Evolutionary conservation across 2,888 invertebrate genomes (phyloP), one percentile per base, ranked within the genome.

Genomic region (Epistrophe grossulariae): DNA sequence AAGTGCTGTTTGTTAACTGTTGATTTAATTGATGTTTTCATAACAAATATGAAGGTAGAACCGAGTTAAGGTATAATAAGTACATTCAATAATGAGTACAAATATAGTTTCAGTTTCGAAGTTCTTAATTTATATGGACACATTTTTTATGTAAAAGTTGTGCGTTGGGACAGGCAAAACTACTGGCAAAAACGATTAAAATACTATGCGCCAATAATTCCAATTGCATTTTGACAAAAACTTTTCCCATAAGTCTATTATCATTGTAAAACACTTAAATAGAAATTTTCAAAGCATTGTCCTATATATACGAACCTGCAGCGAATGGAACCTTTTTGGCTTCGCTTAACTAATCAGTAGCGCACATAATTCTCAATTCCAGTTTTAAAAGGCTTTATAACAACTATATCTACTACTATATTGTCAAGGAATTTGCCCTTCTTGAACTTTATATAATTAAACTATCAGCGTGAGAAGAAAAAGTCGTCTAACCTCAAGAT

Each of bases 281-380:
- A 24, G 1, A 24, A 17, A 2, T 24, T 24, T 62, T 38, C 62
- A 62, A 62, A 59, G 62, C 19, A 40, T 62, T 62, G 62, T 62
- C 62, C 24, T 62, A 7, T 2, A 4, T 0, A n/a, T n/a, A n/a
- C n/a, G n/a, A n/a, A n/a, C n/a, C n/a, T n/a, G n/a, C 13, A 28
- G 15, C 55, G 8, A 24, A 15, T 24, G 24, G 24, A 80, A 31
- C 35, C 40, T 19, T 40, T 59, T n/a, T 35, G 13, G 77, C 76
- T 76, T 57, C 8, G 2, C 13, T 50, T 77, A 6, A 71, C 81
- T 77, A 52, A 71, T 77, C 71, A 74, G 60, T 24, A 24, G 31
- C 19, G 19, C 24, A 24, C 60, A 38, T 5, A 35, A 38, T 57
- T 40, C 38, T 24, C 40, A 38, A 45, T 66, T 72, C 38, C 48